phyloP scores from a whole-genome alignment of 2,797 vertebrate genomes.

The Orestias chungarensis region DNA sequence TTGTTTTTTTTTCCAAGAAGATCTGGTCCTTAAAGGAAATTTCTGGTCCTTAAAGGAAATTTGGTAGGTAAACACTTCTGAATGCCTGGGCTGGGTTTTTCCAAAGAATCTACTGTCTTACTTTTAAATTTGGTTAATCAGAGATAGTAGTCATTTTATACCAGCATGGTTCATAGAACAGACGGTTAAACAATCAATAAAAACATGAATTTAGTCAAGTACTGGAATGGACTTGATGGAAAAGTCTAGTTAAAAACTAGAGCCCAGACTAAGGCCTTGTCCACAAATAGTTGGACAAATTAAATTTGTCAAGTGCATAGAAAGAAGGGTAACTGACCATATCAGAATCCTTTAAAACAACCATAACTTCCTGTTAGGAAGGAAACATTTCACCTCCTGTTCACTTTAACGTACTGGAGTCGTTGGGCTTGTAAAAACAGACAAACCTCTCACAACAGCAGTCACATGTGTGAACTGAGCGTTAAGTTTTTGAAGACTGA shows the following conservation, averaged over 20 bases:
- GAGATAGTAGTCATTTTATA: background rate
- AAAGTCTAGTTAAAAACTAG: background rate
- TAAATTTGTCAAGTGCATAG: too few species aligned
- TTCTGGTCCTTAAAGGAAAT: background rate
- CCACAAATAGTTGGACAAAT: too few species aligned
- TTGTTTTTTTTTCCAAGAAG: background rate
- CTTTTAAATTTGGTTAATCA: background rate
- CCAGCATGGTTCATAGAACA: background rate
- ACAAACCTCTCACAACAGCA: too few species aligned
- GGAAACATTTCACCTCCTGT: too few species aligned
- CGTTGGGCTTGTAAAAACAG: too few species aligned
- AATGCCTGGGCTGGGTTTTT: background rate
- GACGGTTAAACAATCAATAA: background rate
- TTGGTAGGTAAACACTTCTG: background rate
- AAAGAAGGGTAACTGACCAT: too few species aligned
- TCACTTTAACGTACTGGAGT: too few species aligned
- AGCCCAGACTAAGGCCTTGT: too few species aligned
- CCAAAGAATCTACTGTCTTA: background rate
- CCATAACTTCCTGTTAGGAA: too few species aligned
- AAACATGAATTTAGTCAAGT: background rate
- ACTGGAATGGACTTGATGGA: background rate
- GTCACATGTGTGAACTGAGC: too few species aligned
- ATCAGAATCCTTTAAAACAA: too few species aligned
- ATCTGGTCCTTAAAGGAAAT: background rate
- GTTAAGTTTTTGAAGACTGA: too few species aligned